These are phyloP conservation scores for Bombus balteatus DNA, from an alignment of 1,140 invertebrate genomes.

Conservation along the genomic window DNA sequence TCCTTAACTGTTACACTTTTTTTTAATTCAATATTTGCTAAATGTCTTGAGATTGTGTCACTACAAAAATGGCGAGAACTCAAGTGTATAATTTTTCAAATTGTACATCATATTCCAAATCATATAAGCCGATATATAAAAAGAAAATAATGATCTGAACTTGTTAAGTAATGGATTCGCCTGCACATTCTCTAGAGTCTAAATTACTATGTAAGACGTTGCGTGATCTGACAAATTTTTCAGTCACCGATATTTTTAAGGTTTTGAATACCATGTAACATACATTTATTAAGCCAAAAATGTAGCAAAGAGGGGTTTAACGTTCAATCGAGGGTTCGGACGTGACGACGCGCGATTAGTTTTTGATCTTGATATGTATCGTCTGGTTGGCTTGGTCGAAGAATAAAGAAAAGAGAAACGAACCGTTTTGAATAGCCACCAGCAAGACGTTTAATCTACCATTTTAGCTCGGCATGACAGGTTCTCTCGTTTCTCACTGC, in stretches of 20 bases:
- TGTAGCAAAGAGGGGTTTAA: not conserved
- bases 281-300: not conserved
- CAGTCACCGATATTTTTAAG: too few relatives aligned
- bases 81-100: too few relatives aligned
- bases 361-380: slow-evolving; percentile 38
- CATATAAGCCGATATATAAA: not conserved
- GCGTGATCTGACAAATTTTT: too few relatives aligned
- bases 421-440: slow-evolving; percentile 57
- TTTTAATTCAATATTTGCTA: not conserved
- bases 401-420: slow-evolving; percentile 49
- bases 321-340: not conserved
- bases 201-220: too few relatives aligned
- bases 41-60: not conserved
- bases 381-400: slow-evolving; percentile 3
- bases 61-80: not conserved
- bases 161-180: too few relatives aligned
- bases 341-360: slow-evolving; percentile 36
- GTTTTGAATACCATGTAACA: too few relatives aligned
- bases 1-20: not conserved
- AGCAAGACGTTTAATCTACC: slow-evolving; percentile 55
- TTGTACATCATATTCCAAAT: not conserved
- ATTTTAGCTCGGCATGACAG: slow-evolving; percentile 57
- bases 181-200: too few relatives aligned
- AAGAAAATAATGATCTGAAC: too few relatives aligned
- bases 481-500: slow-evolving; percentile 56